Evolutionary conservation across 2,888 invertebrate genomes (phyloP), one percentile per base, ranked within the genome.

Genomic region (Pseudococcus jackbeardsleyi): DNA sequence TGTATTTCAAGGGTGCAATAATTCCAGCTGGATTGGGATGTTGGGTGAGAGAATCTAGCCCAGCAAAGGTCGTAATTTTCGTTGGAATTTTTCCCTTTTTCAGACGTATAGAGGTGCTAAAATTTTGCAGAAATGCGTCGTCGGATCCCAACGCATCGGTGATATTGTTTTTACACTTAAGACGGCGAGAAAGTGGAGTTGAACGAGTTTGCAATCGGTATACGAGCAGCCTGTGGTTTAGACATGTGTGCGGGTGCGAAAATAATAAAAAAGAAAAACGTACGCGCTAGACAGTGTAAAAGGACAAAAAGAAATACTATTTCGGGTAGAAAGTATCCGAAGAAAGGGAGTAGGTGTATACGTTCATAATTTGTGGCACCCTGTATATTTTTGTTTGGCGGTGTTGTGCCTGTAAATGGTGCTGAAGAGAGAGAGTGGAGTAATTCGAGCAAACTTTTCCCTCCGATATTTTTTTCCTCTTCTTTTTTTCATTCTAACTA

Each of bases 241-340:
- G 64, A 64, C 64, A 64, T 64, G 8, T 64, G 22, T 48, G 26
- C 50, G 11, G 17, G 84, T 9, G 19, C 54, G 59, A 54, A 54
- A 59, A 54, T 33, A 85, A 84, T 46, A 50, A 84, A 42, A 84
- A 85, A 85, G 50, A 85, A 22, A 54, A 59, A 59, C 85, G 50
- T n/a, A 17, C 72, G 42, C 42, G 86, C 26, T 22, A 72, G 68
- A 86, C 68, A 68, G 42, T 50, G 50, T 50, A 50, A 50, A 50
- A 50, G 50, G 50, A 50, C 50, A 50, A 50, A 82, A 48, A 42
- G 48, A 19, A 82, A 82, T 19, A 17, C 82, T 9, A 12, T 12
- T 39, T n/a, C 17, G 33, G 39, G 79, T 17, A 22, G 26, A 79
- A 79, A 12, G 26, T 2, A 33, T 33, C 26, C 19, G 6, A 79